Base-by-base conservation (phyloP, 2,113 vertebrate genomes). In the Sander lucioperca region DNA sequence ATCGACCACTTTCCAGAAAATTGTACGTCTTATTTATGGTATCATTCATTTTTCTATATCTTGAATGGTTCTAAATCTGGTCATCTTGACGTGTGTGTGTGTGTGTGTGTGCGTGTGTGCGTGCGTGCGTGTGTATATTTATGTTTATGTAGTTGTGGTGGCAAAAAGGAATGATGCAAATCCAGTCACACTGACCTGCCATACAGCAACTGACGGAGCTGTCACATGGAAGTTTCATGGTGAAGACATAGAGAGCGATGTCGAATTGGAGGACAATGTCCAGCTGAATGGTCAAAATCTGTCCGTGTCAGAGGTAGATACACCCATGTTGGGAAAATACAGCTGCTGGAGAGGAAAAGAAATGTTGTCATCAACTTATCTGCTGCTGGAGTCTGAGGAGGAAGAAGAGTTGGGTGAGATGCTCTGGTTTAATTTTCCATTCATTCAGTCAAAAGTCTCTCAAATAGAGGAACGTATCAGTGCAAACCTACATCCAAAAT, bases 261-360 rank as follows among this genome's bases (percentile, higher is more conserved):
- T 63, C 0, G 1, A 0, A 4, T 21, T 54, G 0, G 9, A 13
- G 1, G 45, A 47, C 0, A 2, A 9, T 0, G 0, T 51, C 18
- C 1, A n/a, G n/a, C 6, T 39, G 19, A 19, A 23, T 0, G 91
- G 82, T 1, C 13, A 1, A 2, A 68, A 56, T 6, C 72, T 96
- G 65, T 74, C 0, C 0, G 0, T 95, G 16, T 47, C 5, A 0
- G 2, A 58, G 0, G 59, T 94, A n/a, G 82, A 71, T 0, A 0
- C 0, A 0, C 88, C 89, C 4, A 7, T 18, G 7, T 6, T 89
- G 43, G 95, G 95, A 53, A 57, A 95, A 2, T 96, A 95, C 85
- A 94, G 87, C 84, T 96, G 95, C 90, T 94, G 90, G 93, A 85
- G 51, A 3, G 75, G 21, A 4, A 33, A 1, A 2, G 0, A 88